Base-by-base conservation (phyloP, 1,140 invertebrate genomes). In the Gonatopus flavifemur region DNA sequence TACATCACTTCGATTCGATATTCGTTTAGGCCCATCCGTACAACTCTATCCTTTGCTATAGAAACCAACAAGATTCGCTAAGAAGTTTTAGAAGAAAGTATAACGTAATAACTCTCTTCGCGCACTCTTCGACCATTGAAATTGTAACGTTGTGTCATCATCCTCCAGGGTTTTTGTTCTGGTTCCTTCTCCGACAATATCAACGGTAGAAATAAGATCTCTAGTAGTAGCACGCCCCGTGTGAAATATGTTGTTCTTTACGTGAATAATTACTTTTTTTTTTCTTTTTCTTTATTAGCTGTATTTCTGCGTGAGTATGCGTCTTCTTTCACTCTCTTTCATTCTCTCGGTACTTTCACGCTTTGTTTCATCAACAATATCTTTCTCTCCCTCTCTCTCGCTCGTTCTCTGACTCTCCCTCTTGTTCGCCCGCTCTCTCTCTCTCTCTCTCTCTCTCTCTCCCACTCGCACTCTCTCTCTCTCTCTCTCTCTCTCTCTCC, bases 231-330 rank as follows among this genome's bases (percentile, higher is more conserved):
- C 70, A 71, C 69, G 64, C 62, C 62, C 57, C 55, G 50, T 70
- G 57, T 69, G 61, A 65, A 66, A 62, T 62, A 49, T 65, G 16
- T 48, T 63, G 39, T 55, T 25, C 49, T 64, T 53, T 55, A 56
- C 39, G 54, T 57, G 52, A 55, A 37, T 52, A 49, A 59, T 54
- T 56, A 50, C 47, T 45, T 48, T 42, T 16, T 48, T 21, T 30
- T 24, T 13, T n/a, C 13, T 24, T 25, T 38, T 56, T 63, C 56
- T 59, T 52, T 47, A 58, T 59, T 56, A 51, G 50, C 36, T 67
- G 60, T 70, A 51, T 70, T 69, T 70, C 57, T 72, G 69, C 66
- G 63, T 71, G 63, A 67, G 68, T 76, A 72, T 73, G 66, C 71
- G 59, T 69, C 58, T 69, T 55, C 64, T 63, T 62, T 67, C 50